A percentile compares a stretch with the other conserved stretches of the same genome.
Conservation (phyloP, 2,888 invertebrate genomes). For the Drosophila kanekoi region DNA sequence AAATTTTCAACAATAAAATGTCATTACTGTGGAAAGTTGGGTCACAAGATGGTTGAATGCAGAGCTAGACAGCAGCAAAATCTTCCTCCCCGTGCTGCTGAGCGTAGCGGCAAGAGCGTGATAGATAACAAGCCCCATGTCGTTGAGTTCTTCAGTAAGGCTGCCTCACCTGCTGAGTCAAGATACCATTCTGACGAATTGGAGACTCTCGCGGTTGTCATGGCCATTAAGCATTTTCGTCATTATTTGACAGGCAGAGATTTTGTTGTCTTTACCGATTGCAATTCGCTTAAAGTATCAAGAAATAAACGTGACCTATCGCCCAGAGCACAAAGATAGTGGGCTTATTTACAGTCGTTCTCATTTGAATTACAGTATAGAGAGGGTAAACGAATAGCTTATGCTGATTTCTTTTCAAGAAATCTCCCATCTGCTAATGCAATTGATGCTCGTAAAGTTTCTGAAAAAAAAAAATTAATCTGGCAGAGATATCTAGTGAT, state of each 20-base stretch:
- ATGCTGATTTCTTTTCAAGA: too few species aligned
- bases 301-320: neutral
- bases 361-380: neutral
- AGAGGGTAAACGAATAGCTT: too few species aligned
- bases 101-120: constrained; percentile 1
- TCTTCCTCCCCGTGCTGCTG: neutral
- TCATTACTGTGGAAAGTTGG: constrained; percentile 21
- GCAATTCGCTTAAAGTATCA: too few species aligned
- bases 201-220: too few species aligned
- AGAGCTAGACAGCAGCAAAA: constrained; percentile 16
- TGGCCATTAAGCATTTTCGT: too few species aligned
- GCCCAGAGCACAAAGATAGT: neutral
- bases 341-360: neutral
- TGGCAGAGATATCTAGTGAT: neutral
- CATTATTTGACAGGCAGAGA: too few species aligned
- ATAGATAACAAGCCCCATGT: neutral
- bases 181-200: too few species aligned
- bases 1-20: constrained; percentile 9
- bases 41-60: neutral
- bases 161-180: too few species aligned
- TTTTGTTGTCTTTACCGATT: too few species aligned
- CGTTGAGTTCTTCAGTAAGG: too few species aligned
- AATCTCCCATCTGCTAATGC: too few species aligned
- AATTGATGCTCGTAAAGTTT: neutral
- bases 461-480: neutral